Conservation (phyloP, 1,140 invertebrate species). For the Muscidifurax raptorellus region DNA sequence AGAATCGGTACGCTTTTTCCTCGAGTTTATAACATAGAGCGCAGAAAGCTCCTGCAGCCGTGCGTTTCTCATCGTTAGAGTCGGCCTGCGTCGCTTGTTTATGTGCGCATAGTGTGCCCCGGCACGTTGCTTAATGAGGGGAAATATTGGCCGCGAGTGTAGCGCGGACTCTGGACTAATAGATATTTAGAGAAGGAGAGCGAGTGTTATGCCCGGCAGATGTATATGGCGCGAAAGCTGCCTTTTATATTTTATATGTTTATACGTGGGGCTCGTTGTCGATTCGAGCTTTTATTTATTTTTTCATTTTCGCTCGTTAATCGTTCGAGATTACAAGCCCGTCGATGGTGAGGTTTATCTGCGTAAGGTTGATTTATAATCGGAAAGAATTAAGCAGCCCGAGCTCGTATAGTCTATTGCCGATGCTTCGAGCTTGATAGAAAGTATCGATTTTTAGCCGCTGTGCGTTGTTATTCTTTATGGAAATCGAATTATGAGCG, state of each 20-base stretch:
- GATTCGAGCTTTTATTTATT: too few relatives aligned
- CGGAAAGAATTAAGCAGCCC: background rate
- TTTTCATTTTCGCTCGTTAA: too few relatives aligned
- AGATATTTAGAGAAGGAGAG: background rate
- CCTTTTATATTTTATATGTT: too few relatives aligned
- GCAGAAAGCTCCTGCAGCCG: background rate
- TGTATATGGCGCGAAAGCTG: too few relatives aligned
- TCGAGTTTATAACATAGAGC: background rate
- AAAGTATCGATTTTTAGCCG: background rate
- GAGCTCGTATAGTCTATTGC: too few relatives aligned
- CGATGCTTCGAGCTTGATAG: background rate
- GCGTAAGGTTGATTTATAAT: background rate
- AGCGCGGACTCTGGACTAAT: background rate
- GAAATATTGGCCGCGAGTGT: background rate
- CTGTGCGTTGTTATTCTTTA: background rate
- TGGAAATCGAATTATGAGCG: background rate
- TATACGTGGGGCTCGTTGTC: too few relatives aligned
- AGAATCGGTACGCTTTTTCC: too few relatives aligned
- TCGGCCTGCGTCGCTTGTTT: background rate
- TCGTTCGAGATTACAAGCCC: too few relatives aligned
- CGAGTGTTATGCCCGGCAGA: background rate
- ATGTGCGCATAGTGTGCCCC: background rate
- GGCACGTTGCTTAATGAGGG: background rate
- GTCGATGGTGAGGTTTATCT: too few relatives aligned
- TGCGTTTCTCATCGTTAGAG: constrained; percentile 5